Conservation (phyloP, 1,140 invertebrate genomes). For the Drosophila ercepeae region DNA sequence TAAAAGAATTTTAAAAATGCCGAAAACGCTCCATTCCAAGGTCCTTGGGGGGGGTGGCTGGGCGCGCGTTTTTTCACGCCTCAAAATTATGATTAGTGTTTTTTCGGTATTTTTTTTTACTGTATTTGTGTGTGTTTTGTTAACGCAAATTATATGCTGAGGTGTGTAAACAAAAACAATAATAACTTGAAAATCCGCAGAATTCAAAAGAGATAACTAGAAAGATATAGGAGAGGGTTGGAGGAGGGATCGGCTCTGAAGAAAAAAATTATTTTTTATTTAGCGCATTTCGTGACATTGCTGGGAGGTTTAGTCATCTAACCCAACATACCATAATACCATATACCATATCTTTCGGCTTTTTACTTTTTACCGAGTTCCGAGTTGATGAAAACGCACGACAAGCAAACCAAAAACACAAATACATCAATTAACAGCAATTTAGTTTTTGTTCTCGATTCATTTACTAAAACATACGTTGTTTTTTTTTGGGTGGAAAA, state of each 20-base stretch:
- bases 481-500: neutral
- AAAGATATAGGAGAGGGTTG: conserved; percentile 2
- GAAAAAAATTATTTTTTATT: conserved; percentile 19
- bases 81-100: neutral
- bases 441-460: conserved; percentile 32
- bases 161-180: conserved; percentile 45
- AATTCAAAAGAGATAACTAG: conserved; percentile 14
- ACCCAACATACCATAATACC: neutral
- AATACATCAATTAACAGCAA: conserved; percentile 45
- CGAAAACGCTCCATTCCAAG: no score
- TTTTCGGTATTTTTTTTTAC: neutral
- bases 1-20: neutral
- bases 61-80: neutral
- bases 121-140: neutral
- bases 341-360: neutral
- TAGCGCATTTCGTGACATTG: conserved; percentile 37
- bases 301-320: conserved; percentile 18
- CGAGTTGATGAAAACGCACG: conserved; percentile 33
- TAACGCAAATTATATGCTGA: conserved; percentile 30
- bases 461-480: conserved; percentile 20
- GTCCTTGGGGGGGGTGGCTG: neutral
- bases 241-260: conserved; percentile 10
- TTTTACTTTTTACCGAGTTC: no score
- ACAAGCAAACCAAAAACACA: conserved; percentile 33
- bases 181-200: conserved; percentile 31